These are phyloP conservation scores for Coenobita brevimanus DNA, from an alignment of 1,140 invertebrate species.

Conservation along the genomic window DNA sequence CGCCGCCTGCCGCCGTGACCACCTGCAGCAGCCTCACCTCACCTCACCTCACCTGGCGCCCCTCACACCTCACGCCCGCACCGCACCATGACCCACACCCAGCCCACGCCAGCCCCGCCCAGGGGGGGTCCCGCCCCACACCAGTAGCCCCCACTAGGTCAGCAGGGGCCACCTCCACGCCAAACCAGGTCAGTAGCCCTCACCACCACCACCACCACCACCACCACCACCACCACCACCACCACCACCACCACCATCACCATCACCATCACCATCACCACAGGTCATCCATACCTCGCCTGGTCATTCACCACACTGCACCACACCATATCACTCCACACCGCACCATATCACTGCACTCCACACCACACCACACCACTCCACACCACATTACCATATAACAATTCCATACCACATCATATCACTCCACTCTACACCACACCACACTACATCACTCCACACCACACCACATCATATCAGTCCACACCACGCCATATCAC, in stretches of 20 bases:
- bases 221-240: neutral
- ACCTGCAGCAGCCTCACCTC: too few species aligned
- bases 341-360: neutral
- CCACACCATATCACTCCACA: neutral
- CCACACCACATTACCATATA: too few species aligned
- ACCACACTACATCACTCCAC: neutral
- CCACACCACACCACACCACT: constrained; percentile 2
- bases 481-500: constrained; percentile 1
- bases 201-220: neutral
- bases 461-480: neutral
- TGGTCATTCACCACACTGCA: neutral
- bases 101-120: too few species aligned
- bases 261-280: constrained; percentile 9
- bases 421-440: too few species aligned
- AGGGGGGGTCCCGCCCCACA: too few species aligned
- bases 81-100: neutral
- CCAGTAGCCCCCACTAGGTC: too few species aligned
- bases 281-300: neutral
- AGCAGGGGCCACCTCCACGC: too few species aligned
- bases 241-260: neutral
- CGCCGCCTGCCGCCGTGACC: too few species aligned
- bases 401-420: too few species aligned
- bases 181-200: neutral
- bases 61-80: too few species aligned
- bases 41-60: too few species aligned